Percentiles rank a stretch among this genome's conserved stretches.
Evolutionary conservation across 2,888 invertebrate genomes (phyloP).

Genomic region (Galerucella nymphaeae): DNA sequence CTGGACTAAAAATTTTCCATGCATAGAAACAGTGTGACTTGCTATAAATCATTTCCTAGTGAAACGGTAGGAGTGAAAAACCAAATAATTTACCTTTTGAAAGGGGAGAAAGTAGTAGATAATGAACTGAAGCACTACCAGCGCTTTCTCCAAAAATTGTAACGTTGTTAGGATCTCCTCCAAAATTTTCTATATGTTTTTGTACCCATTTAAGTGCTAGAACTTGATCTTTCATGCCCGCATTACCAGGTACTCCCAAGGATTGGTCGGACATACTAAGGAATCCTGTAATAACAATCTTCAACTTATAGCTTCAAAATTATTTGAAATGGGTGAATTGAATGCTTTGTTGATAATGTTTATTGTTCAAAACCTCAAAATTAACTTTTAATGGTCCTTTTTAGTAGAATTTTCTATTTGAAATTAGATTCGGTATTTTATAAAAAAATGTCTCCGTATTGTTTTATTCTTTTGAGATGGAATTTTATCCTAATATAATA

Average conservation of each 20-base stretch:
- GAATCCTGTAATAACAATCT: constrained; percentile 62
- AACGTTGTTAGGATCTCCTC: constrained; percentile 68
- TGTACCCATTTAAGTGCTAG: constrained; percentile 68
- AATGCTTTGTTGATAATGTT: no score
- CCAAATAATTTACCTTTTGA: constrained; percentile 57
- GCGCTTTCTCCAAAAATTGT: constrained; percentile 70
- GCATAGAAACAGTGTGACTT: no score
- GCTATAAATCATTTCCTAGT: no score
- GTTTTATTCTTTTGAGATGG: no score
- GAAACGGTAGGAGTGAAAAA: background rate
- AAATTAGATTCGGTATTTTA: no score
- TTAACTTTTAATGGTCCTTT: no score
- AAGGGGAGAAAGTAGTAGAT: constrained; percentile 65
- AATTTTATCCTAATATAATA: no score
- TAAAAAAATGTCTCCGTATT: no score
- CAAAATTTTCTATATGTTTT: constrained; percentile 66
- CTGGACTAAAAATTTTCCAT: no score
- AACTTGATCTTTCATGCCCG: constrained; percentile 68
- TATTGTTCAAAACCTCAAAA: no score
- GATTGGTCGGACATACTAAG: constrained; percentile 65
- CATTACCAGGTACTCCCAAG: constrained; percentile 68
- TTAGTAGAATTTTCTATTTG: no score
- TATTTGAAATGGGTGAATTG: background rate
- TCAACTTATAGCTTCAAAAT: background rate
- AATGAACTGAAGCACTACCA: constrained; percentile 67